Evolutionary conservation across 2,113 vertebrate genomes (phyloP).

Genomic region (Sus scrofa): DNA sequence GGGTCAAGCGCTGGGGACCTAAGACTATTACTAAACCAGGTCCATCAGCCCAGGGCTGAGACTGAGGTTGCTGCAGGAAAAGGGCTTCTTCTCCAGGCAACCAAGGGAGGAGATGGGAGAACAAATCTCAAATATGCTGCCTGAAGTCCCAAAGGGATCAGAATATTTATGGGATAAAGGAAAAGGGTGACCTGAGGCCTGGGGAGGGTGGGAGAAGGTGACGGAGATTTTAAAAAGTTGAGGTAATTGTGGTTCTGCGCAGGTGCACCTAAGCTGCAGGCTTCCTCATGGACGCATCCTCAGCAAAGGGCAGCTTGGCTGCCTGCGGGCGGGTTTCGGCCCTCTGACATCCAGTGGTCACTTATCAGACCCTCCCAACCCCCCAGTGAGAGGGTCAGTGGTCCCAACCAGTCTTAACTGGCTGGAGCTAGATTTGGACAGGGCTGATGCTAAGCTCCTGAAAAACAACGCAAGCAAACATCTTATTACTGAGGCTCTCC

Average conservation of each 20-base stretch:
- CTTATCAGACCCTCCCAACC: neutral
- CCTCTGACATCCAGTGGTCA: neutral
- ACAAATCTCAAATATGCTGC: neutral
- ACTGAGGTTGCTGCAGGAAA: neutral
- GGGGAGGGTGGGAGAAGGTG: no score
- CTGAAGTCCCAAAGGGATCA: no score
- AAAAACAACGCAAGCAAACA: neutral
- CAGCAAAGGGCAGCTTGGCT: neutral
- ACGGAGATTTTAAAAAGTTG: no score
- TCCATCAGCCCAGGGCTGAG: neutral
- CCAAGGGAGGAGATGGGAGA: neutral
- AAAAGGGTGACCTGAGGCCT: no score
- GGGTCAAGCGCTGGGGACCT: rapidly evolving
- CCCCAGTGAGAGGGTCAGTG: neutral
- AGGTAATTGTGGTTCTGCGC: neutral
- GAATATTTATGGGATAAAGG: no score
- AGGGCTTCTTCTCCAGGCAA: no score
- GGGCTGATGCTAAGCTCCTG: neutral
- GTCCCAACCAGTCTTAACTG: neutral
- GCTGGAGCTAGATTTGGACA: neutral
- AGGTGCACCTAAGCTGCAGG: neutral
- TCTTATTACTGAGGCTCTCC: neutral
- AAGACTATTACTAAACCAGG: neutral
- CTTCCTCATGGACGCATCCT: rapidly evolving
- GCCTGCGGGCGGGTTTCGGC: no score